A percentile compares a stretch with the other conserved stretches of the same genome.
These are phyloP conservation scores for Chorisops tibialis DNA, from an alignment of 2,888 invertebrate genomes.

Conservation along the genomic window DNA sequence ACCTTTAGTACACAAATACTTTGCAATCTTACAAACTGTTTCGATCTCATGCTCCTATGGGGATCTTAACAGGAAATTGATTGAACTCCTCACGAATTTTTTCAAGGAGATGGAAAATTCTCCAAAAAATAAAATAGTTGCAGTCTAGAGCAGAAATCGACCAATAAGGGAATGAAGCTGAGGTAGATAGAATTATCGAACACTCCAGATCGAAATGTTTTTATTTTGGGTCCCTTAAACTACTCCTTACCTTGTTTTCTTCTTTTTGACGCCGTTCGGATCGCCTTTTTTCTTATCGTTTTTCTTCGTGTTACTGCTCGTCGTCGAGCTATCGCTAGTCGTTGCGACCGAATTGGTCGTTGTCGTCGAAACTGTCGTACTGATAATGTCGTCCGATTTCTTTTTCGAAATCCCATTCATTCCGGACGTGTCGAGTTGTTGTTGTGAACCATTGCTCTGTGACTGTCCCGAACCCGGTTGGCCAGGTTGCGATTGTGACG, in stretches of 20 bases:
- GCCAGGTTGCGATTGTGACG: slow-evolving; percentile 29
- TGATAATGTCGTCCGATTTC: slow-evolving; percentile 17
- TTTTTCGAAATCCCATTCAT: slow-evolving; percentile 32
- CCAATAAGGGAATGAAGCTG: too few relatives aligned
- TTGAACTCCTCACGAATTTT: too few relatives aligned
- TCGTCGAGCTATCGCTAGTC: slow-evolving; percentile 51
- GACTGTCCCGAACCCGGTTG: slow-evolving; percentile 10
- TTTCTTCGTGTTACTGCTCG: slow-evolving; percentile 59
- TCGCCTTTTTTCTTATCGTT: slow-evolving; percentile 79
- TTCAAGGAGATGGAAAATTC: too few relatives aligned
- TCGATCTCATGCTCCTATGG: too few relatives aligned
- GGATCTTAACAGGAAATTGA: too few relatives aligned
- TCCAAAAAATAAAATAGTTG: too few relatives aligned
- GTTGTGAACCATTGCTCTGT: not conserved
- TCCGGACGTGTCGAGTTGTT: not conserved
- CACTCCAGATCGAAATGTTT: not conserved
- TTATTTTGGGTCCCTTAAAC: not conserved
- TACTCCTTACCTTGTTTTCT: slow-evolving; percentile 76
- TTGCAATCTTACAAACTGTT: too few relatives aligned
- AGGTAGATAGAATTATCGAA: not conserved
- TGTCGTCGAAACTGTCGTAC: slow-evolving; percentile 47
- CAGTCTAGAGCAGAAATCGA: too few relatives aligned
- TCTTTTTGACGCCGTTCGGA: slow-evolving; percentile 85
- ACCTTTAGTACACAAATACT: too few relatives aligned
- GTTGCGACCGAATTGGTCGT: slow-evolving; percentile 49